Base-by-base conservation (phyloP, 2,797 vertebrate species). In the Cryptoprocta ferox region DNA sequence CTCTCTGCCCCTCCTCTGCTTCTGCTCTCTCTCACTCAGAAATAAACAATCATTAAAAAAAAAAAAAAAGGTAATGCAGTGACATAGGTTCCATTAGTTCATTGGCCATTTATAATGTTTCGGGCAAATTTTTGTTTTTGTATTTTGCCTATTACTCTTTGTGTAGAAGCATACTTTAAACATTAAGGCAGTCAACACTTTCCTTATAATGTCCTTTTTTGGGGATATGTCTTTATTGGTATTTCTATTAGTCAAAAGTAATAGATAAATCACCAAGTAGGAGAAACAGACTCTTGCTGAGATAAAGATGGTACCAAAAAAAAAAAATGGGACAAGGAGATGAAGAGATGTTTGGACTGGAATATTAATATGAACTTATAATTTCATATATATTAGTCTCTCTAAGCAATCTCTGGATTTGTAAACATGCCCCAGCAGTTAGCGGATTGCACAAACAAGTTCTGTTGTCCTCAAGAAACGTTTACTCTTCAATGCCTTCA, bases 241-340 rank as follows among this genome's bases (percentile, higher is more conserved):
- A 83, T 79, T 92, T 85, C 48, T 80, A 1, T 73, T 48, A 61
- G 30, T 39, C 73, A 93, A 89, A 96, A 89, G 19, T 61, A 92
- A 89, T 10, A 37, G 42, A 59, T 79, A 84, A 92, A 63, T 71
- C 79, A 92, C 15, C 50, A 94, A 53, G 39, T 45, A 42, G 39
- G 14, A 75, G 39, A 93, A 93, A 68, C 7, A 70, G 76, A 32
- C 4, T 82, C 8, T 56, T 56, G 56, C 45, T 39, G 15, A 87
- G 16, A 42, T 37, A 68, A 76, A 63, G 50, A 12, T 30, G 75
- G 15, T n/a, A 39, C 18, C n/a, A n/a, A n/a, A 39, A 90, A 35
- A 39, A 42, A 26, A 66, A 32, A 56, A 16, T 32, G 35, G 70
- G 39, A 35, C 63, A 78, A 71, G 24, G 48, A 90, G 59, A 87